Base-by-base conservation (phyloP, 2,888 invertebrate genomes). In the Himalopsyche tibetana region DNA sequence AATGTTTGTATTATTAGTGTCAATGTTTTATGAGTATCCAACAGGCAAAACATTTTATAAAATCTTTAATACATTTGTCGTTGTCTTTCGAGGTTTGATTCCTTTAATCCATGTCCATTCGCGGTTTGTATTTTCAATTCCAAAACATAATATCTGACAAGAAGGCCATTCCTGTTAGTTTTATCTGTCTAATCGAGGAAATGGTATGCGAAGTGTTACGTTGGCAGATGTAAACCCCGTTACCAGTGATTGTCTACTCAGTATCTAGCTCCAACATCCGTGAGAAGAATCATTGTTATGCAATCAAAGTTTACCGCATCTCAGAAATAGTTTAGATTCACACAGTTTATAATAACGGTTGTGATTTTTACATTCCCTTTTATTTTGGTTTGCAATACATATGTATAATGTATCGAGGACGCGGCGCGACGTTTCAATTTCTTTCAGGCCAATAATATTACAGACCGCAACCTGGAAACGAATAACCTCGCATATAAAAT, bases 301-400 rank as follows among this genome's bases (percentile, higher is more conserved):
- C 63, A 63, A 63, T 63, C 63, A 63, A 63, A 63, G 63, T 63
- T 28, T 19, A 63, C 63, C 28, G 63, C 63, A 63, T 63, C 63
- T 63, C 63, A 19, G 19, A 63, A 63, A 63, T 63, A 63, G 11
- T 63, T 28, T 5, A 63, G 28, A 19, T 63, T 63, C 19, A 63
- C 28, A 28, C 19, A 19, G 28, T 28, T n/a, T 45, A 45, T 2
- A 19, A 11, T 28, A 11, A 63, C 63, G 9, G 63, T 63, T 63
- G 19, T 63, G 63, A 63, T 63, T 63, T 19, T 63, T 28, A 63
- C 63, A 63, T 11, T 63, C 63, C 28, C 63, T 19, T 63, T 63
- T 63, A 63, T 63, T 63, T 63, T 19, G 63, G 6, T 63, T 63
- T 11, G 63, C 19, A 63, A 63, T 19, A n/a, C n/a, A n/a, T n/a